These are phyloP conservation scores for Gasterosteus nipponicus DNA, from an alignment of 2,113 vertebrate genomes.

Conservation along the genomic window DNA sequence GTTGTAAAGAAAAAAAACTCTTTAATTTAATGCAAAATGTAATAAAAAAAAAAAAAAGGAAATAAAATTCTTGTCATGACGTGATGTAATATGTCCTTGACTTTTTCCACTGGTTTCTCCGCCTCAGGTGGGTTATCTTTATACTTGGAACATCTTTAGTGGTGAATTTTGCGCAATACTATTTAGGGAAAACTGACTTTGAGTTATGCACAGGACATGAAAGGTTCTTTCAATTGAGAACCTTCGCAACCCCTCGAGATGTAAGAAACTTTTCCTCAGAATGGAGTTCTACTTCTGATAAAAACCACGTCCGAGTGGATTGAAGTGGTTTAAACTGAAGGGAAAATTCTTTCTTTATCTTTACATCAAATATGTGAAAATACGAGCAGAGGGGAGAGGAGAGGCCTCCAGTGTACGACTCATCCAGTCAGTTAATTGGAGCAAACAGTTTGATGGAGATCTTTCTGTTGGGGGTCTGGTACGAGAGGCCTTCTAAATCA, in stretches of 20 bases:
- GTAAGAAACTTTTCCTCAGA: conserved; percentile 31
- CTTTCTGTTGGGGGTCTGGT: conserved; percentile 8
- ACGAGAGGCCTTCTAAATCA: neutral
- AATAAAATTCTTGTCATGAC: conserved; percentile 84
- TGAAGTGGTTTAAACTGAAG: conserved; percentile 31
- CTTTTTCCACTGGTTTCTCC: conserved; percentile 47
- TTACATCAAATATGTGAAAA: conserved; percentile 22
- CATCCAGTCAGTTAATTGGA: conserved; percentile 32
- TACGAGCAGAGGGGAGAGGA: conserved; percentile 14
- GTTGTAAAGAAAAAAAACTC: conserved; percentile 92
- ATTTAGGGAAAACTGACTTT: conserved; percentile 24
- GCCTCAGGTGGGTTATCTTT: conserved; percentile 30
- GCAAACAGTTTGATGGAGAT: conserved; percentile 57
- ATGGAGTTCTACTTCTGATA: conserved; percentile 3
- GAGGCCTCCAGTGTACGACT: conserved; percentile 15
- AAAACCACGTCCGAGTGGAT: conserved; percentile 24
- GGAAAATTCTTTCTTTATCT: conserved; percentile 28
- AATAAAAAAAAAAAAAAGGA: conserved; percentile 91
- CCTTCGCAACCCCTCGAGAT: conserved; percentile 17
- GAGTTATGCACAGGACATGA: conserved; percentile 17
- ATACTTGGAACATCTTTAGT: conserved; percentile 5
- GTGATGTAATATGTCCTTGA: conserved; percentile 55
- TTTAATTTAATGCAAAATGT: conserved; percentile 88
- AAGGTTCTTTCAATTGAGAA: conserved; percentile 29
- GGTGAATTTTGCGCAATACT: conserved; percentile 14